A percentile compares a stretch with the other conserved stretches of the same genome.
Evolutionary conservation across 1,140 invertebrate species (phyloP).

Genomic region (Rhizoglyphus robini): DNA sequence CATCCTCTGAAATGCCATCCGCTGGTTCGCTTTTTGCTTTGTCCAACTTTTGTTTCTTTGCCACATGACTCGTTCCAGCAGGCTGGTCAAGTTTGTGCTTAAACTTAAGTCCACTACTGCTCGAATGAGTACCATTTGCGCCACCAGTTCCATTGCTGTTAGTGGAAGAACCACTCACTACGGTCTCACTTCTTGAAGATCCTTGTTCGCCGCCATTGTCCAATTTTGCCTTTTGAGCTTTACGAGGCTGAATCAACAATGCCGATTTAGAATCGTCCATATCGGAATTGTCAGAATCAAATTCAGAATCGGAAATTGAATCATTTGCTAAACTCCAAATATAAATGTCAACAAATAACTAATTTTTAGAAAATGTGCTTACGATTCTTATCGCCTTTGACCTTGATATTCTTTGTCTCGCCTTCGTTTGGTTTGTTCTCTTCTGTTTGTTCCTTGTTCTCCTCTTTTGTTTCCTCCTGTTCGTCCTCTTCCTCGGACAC

Average conservation of each 20-base stretch:
- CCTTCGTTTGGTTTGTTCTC: constrained; percentile 24
- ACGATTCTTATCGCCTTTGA: constrained; percentile 29
- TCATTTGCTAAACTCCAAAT: not conserved
- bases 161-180: not conserved
- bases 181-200: not conserved
- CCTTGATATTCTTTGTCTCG: constrained; percentile 24
- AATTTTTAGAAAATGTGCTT: constrained; percentile 25
- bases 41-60: constrained; percentile 6
- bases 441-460: constrained; percentile 26
- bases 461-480: constrained; percentile 47
- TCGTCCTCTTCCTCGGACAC: constrained; percentile 80
- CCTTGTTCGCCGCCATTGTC: not conserved
- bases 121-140: not conserved
- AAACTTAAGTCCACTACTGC: constrained; percentile 5
- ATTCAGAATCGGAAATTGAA: constrained; percentile 45
- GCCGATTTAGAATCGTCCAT: constrained; percentile 32
- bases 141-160: not conserved
- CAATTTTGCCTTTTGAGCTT: not conserved
- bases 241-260: constrained; percentile 29
- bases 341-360: not conserved
- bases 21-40: constrained; percentile 33
- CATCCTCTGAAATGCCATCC: constrained; percentile 83
- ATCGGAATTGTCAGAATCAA: constrained; percentile 23
- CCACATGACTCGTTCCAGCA: not conserved
- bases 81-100: not conserved